Evolutionary conservation across 1,140 invertebrate genomes (phyloP).

Genomic region (Saccostrea cuccullata): DNA sequence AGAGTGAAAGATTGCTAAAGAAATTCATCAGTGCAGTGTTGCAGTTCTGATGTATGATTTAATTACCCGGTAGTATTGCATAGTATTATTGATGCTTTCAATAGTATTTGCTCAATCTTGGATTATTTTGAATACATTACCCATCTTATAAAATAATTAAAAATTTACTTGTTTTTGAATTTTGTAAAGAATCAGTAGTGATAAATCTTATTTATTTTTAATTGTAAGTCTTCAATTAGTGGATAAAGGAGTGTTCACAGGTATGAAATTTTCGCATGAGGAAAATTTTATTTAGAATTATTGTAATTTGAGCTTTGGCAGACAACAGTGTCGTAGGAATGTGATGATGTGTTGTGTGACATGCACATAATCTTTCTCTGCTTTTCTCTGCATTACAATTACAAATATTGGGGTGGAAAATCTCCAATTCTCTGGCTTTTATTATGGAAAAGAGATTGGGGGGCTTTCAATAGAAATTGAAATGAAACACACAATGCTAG

Average conservation of each 20-base stretch:
- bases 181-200: neutral
- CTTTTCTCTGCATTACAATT: neutral
- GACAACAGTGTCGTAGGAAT: neutral
- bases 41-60: too few relatives aligned
- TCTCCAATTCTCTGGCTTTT: neutral
- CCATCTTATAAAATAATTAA: too few relatives aligned
- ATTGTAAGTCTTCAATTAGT: neutral
- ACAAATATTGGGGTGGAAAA: constrained; percentile 4
- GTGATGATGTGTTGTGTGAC: neutral
- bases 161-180: neutral
- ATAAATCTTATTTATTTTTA: neutral
- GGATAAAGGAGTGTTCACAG: neutral
- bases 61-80: too few relatives aligned
- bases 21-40: too few relatives aligned
- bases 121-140: too few relatives aligned
- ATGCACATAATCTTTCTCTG: neutral
- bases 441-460: constrained; percentile 31
- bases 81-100: too few relatives aligned
- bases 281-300: too few relatives aligned
- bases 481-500: constrained; percentile 14
- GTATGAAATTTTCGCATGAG: too few relatives aligned
- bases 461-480: constrained; percentile 12
- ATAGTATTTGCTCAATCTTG: too few relatives aligned
- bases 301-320: neutral
- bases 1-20: too few relatives aligned